phyloP scores from a whole-genome alignment of 2,113 vertebrate genomes.

The Mionectes macconnelli region DNA sequence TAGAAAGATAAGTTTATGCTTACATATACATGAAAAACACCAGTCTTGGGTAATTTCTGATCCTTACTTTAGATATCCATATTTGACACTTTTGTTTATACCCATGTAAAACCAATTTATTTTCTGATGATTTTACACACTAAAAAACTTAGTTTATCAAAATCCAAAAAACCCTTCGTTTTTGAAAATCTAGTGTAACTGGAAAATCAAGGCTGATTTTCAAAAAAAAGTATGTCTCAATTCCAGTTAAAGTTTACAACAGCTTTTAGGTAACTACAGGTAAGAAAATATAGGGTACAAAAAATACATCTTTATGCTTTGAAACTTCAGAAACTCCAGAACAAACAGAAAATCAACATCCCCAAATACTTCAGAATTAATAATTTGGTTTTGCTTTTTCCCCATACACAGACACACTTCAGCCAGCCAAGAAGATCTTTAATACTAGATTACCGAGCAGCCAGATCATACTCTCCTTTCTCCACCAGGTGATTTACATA shows the following conservation, averaged over 20 bases:
- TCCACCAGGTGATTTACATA: slow-evolving; percentile 94
- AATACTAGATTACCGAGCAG: slow-evolving; percentile 84
- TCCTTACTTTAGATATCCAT: neutral
- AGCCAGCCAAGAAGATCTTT: neutral
- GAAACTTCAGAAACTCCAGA: neutral
- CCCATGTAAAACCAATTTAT: neutral
- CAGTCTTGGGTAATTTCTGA: neutral
- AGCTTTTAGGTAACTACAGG: neutral
- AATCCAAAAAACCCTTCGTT: neutral
- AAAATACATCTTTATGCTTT: neutral
- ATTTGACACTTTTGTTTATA: neutral
- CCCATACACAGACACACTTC: neutral
- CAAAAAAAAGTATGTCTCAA: neutral
- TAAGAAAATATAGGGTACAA: neutral
- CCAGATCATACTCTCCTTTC: slow-evolving; percentile 87
- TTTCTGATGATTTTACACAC: neutral
- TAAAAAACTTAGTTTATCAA: neutral
- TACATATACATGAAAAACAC: neutral
- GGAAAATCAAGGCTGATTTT: neutral
- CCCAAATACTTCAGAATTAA: neutral
- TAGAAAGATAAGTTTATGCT: neutral
- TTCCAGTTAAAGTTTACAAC: neutral
- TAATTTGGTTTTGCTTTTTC: neutral
- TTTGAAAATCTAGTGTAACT: neutral
- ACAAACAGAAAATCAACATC: neutral